Base-by-base conservation (phyloP, 2,797 vertebrate species). In the Helarctos malayanus region DNA sequence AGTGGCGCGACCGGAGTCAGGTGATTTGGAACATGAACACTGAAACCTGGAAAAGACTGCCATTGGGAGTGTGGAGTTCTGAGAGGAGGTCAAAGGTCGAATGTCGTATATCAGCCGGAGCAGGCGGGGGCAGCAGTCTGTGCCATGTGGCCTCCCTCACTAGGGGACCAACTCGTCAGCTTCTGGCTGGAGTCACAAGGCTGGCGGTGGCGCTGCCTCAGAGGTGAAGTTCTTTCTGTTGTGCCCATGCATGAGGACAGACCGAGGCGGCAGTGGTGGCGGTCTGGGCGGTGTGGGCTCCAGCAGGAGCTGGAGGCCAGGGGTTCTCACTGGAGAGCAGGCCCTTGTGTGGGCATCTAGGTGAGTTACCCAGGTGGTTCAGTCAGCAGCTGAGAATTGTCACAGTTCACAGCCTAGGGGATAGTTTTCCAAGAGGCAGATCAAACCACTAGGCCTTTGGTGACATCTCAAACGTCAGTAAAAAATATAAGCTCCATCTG, bases 181-280 rank as follows among this genome's bases (percentile, higher is more conserved):
- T 45, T 71, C 19, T 16, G 38, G 29, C 21, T 25, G 21, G 56
- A 89, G 38, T 49, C 54, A 16, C 38, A 27, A 23, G 27, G 23
- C 27, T 35, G 35, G 35, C 12, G 3, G 15, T 23, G 35, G 7
- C 41, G 21, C 2, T 11, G 7, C 29, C 7, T 47, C 21, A 57
- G 52, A 56, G 19, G 68, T 19, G 13, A 25, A 47, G 54, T 75
- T 32, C 12, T 59, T n/a, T n/a, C 12, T 18, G 6, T 56, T 41
- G n/a, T 41, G 35, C 23, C 68, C 1, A 4, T 32, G 35, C 35
- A 23, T 2, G 15, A 29, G 19, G 45, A 1, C 0, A 7, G 23
- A 29, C 59, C 21, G 0, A 38, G 87, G 11, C 7, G 12, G 41
- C 41, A 2, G 4, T 16, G 13, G 7, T n/a, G 56, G 41, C 29